phyloP scores from a whole-genome alignment of 2,888 invertebrate species.

The Chloroclysta siterata region DNA sequence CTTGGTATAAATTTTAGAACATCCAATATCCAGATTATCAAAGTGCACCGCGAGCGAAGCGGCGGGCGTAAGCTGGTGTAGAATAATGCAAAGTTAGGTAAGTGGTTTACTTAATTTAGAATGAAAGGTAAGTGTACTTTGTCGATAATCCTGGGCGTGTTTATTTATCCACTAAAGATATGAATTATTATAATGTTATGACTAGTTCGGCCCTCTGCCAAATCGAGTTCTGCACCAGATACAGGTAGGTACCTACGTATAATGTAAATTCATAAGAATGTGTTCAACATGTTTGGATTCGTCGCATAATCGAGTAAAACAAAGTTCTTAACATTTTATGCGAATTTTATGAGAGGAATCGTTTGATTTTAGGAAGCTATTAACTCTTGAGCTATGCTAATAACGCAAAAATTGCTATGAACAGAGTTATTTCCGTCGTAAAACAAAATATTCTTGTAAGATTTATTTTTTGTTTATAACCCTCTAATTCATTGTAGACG shows the following conservation, averaged over 20 bases:
- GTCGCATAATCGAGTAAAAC: slow-evolving; percentile 51
- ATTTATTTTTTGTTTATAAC: slow-evolving; percentile 28
- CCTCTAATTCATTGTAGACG: slow-evolving; percentile 25
- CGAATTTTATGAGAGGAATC: slow-evolving; percentile 45
- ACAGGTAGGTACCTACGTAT: slow-evolving; percentile 35
- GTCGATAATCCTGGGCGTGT: slow-evolving; percentile 34
- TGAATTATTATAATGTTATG: slow-evolving; percentile 63
- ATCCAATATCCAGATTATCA: background rate
- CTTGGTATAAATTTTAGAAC: no score
- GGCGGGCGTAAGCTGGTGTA: background rate
- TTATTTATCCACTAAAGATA: slow-evolving; percentile 60
- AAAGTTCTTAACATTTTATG: slow-evolving; percentile 51
- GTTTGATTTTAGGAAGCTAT: slow-evolving; percentile 49
- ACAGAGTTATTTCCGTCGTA: slow-evolving; percentile 35
- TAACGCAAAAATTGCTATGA: slow-evolving; percentile 44
- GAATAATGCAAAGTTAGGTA: background rate
- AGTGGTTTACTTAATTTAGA: slow-evolving; percentile 1
- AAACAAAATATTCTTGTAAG: slow-evolving; percentile 29
- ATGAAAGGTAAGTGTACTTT: slow-evolving; percentile 32
- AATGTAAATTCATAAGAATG: slow-evolving; percentile 62
- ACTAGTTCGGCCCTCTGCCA: slow-evolving; percentile 67
- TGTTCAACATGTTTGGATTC: slow-evolving; percentile 57
- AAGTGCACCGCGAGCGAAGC: background rate
- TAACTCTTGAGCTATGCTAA: slow-evolving; percentile 48
- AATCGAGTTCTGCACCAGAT: slow-evolving; percentile 63